These are phyloP conservation scores for Amblyornis subalaris DNA, from an alignment of 2,113 vertebrate genomes.

Conservation along the genomic window DNA sequence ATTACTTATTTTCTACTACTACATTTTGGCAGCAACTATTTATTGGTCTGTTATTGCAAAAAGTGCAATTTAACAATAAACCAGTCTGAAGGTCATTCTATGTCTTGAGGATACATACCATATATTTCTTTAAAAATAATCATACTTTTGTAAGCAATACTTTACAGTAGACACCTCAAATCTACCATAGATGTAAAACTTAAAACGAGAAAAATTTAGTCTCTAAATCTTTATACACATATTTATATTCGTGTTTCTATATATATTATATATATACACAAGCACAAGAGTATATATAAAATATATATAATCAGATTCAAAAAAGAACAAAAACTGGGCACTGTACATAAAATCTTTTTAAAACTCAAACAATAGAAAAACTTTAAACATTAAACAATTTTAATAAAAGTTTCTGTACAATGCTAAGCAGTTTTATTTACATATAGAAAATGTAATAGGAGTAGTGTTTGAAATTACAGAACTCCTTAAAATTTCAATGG, in stretches of 20 bases:
- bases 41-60: slow-evolving; percentile 79
- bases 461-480: slow-evolving; percentile 92
- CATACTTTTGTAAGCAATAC: slow-evolving; percentile 83
- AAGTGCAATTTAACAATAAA: slow-evolving; percentile 82
- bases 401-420: slow-evolving; percentile 94
- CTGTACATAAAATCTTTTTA: slow-evolving; percentile 83
- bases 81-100: slow-evolving; percentile 80
- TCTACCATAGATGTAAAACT: slow-evolving; percentile 84
- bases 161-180: slow-evolving; percentile 85
- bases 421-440: slow-evolving; percentile 95
- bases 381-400: slow-evolving; percentile 96
- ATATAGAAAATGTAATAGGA: slow-evolving; percentile 97
- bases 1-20: slow-evolving; percentile 69
- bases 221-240: slow-evolving; percentile 83
- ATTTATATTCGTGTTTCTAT: slow-evolving; percentile 78
- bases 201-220: slow-evolving; percentile 81
- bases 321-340: slow-evolving; percentile 81
- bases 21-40: slow-evolving; percentile 76
- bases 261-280: slow-evolving; percentile 82
- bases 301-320: slow-evolving; percentile 83
- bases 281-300: slow-evolving; percentile 83
- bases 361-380: slow-evolving; percentile 89
- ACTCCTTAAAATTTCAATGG: slow-evolving; percentile 99
- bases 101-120: slow-evolving; percentile 81
- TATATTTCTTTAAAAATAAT: slow-evolving; percentile 85